Conservation (phyloP, 2,113 vertebrate species). For the Oxyruncus cristatus region DNA sequence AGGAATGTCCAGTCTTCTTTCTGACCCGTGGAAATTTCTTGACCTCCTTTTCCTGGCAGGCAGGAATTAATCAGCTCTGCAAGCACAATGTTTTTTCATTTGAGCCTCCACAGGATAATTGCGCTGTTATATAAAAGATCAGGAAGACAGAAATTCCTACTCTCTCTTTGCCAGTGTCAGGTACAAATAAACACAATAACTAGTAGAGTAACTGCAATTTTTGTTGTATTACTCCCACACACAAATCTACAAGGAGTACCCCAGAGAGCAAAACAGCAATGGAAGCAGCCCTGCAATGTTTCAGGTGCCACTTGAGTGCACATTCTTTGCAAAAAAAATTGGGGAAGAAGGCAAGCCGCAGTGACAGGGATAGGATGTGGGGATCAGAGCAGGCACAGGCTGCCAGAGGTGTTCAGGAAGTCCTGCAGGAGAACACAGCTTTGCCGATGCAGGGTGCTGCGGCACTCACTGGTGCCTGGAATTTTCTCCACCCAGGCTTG, state of each 20-base stretch:
- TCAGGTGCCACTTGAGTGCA: not conserved
- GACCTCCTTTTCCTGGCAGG: not conserved
- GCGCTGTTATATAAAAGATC: not conserved
- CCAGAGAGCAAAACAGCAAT: not conserved
- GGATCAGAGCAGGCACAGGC: constrained; percentile 4
- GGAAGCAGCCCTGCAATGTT: not conserved
- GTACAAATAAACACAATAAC: not conserved
- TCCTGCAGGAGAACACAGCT: constrained; percentile 52
- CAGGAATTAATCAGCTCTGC: not conserved
- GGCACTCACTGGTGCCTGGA: constrained; percentile 28
- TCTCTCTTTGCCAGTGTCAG: not conserved
- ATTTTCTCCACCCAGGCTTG: constrained; percentile 73
- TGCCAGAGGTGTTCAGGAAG: constrained; percentile 22
- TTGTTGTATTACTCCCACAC: not conserved
- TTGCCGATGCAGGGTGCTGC: constrained; percentile 16
- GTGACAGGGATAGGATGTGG: not conserved
- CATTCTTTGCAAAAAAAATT: not conserved
- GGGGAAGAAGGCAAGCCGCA: fast-evolving
- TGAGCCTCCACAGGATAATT: not conserved
- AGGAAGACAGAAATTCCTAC: not conserved
- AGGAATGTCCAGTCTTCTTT: not conserved
- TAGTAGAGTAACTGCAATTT: not conserved
- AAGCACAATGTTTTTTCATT: not conserved
- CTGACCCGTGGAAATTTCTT: not conserved
- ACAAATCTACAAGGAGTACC: not conserved